Evolutionary conservation across 2,797 vertebrate species (phyloP), one percentile per base, ranked within the genome.

Genomic region (Gallirallus australis): DNA sequence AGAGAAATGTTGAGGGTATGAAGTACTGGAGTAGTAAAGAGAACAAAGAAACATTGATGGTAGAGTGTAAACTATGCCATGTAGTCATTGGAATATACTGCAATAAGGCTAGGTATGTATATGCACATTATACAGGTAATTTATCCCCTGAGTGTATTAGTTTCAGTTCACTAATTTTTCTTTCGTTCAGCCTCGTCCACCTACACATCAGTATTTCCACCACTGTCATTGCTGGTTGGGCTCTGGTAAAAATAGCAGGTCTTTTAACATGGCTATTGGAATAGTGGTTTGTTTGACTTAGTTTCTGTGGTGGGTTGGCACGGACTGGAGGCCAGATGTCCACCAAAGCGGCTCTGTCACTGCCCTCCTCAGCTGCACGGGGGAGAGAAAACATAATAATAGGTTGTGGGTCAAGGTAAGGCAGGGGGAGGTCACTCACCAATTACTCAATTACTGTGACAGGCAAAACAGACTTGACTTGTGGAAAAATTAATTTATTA

Each of bases 131-230:
- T 83, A 68, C 42, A 61, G 40, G 48, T 83, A 93, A 95, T 94
- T 95, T 96, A 96, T 96, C 76, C 86, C 33, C 79, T 52, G 28
- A 94, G 48, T 81, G 25, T 75, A 48, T 88, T 84, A 88, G 65
- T 92, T 92, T 94, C 86, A 84, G 85, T 81, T 83, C 82, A 79
- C 97, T 97, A 83, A 90, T 93, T 96, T 88, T 94, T 71, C 78
- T 92, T 93, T 91, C 31, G 54, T 82, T 96, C 80, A 94, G 33
- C 52, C 39, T 78, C 50, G 81, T 96, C 93, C 54, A 28, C 72
- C 78, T 16, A 31, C 15, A 86, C 33, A 20, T 30, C 50, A 40
- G 25, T 64, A 40, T 81, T 75, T 73, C 42, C 76, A 80, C 15
- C 19, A 48, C 11, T 48, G n/a, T n/a, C 15, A 10, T 64, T 53